Base-by-base conservation (phyloP, 2,888 invertebrate genomes). In the Troides helena region DNA sequence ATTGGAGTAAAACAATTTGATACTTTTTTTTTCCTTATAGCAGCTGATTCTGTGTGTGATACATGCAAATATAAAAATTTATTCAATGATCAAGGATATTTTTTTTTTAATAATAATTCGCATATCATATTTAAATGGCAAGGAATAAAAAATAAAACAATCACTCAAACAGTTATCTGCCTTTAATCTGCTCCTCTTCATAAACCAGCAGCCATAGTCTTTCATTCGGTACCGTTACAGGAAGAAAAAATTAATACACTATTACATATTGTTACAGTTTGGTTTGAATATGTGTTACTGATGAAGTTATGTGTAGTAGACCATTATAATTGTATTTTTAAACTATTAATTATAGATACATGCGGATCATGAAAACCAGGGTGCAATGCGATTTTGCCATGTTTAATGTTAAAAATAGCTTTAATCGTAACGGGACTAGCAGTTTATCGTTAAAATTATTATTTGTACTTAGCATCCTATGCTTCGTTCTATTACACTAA, bases 261-360 rank as follows among this genome's bases (percentile, higher is more conserved):
- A 91, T 91, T 90, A 90, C 86, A 90, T 90, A 91, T 81, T 88
- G 86, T 90, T 92, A 91, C 85, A 90, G 89, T 89, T 91, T 90
- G 89, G 91, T 91, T 92, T 92, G 92, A 92, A 90, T 92, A 92
- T 87, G 92, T 90, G 87, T 87, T 91, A 92, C 88, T 88, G 88
- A 81, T 90, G 91, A 89, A 90, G 85, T 90, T 88, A 91, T 87
- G 90, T 90, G 90, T 89, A 92, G 87, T 77, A 78, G 78, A 80
- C 82, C 79, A 89, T 83, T 86, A 86, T 86, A 87, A 85, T 87
- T 85, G 85, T 88, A 89, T 86, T 86, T 65, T 76, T 79, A 79
- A 78, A 89, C 86, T 90, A 89, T 89, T 89, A 88, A 89, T 87
- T 89, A 89, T 86, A 88, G 84, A 88, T 89, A 91, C 82, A 87